A percentile compares a stretch with the other conserved stretches of the same genome.
phyloP scores from a whole-genome alignment of 2,797 vertebrate species.

The Mus minutoides region DNA sequence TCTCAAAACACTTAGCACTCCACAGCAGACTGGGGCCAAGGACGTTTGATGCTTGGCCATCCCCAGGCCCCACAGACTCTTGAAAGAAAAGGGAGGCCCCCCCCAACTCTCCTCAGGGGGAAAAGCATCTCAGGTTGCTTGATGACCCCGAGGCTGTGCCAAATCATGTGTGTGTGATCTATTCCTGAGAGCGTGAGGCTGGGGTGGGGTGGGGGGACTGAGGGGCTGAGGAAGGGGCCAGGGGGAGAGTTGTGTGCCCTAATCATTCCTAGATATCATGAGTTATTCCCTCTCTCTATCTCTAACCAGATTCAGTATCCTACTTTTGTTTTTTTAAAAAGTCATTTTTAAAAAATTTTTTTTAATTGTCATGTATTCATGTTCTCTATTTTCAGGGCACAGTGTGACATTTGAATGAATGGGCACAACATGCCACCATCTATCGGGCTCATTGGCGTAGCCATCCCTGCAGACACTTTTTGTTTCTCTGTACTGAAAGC shows the following conservation, averaged over 20 bases:
- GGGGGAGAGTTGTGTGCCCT: rapidly evolving
- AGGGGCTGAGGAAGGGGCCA: rapidly evolving
- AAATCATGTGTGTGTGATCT: neutral
- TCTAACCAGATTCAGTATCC: neutral
- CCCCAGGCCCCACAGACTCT: neutral
- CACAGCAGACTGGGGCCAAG: rapidly evolving
- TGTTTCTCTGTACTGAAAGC: neutral
- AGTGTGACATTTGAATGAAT: neutral
- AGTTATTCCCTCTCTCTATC: rapidly evolving
- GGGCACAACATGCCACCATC: rapidly evolving
- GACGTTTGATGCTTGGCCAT: neutral
- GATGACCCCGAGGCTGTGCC: rapidly evolving
- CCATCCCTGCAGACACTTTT: neutral
- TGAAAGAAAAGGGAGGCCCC: neutral
- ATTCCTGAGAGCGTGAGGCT: neutral
- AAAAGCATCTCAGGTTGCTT: neutral
- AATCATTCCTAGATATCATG: rapidly evolving
- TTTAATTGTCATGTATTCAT: neutral
- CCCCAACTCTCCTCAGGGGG: neutral
- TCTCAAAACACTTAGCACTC: neutral
- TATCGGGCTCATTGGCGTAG: rapidly evolving
- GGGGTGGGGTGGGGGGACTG: no score
- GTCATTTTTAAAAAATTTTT: neutral
- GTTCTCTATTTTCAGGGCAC: neutral
- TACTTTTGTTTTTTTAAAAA: neutral